A percentile compares a stretch with the other conserved stretches of the same genome.
Evolutionary conservation across 1,140 invertebrate genomes (phyloP).

Genomic region (Carposina sasakii): DNA sequence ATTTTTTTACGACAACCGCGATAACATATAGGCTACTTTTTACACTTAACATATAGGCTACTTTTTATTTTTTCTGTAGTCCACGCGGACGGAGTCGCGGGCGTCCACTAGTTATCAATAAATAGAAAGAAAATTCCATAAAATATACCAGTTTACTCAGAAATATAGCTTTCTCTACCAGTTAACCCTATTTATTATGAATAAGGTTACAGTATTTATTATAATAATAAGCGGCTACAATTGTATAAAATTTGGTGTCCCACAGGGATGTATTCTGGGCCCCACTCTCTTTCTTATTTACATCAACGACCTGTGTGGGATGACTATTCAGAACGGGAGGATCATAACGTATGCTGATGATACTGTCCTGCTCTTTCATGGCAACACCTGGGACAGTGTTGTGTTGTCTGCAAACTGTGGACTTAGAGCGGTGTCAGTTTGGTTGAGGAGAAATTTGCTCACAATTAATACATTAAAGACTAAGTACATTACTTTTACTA

Average conservation of each 20-base stretch:
- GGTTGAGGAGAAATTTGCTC: not conserved
- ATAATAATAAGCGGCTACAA: too few species aligned
- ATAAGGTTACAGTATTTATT: too few species aligned
- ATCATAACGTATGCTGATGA: not conserved
- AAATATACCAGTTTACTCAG: too few species aligned
- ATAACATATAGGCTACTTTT: too few species aligned
- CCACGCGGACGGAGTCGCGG: too few species aligned
- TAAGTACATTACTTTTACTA: not conserved
- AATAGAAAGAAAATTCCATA: too few species aligned
- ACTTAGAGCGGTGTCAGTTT: not conserved
- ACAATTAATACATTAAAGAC: not conserved
- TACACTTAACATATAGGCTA: too few species aligned
- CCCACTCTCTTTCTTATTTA: slow-evolving; percentile 9
- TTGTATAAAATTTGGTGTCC: slow-evolving; percentile 6
- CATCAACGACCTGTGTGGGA: not conserved
- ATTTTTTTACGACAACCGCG: too few species aligned
- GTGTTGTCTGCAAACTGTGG: not conserved
- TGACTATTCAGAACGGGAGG: not conserved
- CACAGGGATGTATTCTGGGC: slow-evolving; percentile 14
- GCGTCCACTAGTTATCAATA: too few species aligned
- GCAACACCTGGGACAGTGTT: not conserved
- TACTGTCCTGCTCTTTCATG: not conserved
- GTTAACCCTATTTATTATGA: too few species aligned
- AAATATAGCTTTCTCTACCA: too few species aligned
- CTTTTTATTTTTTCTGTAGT: too few species aligned